These are phyloP conservation scores for Saxidomus purpurata DNA, from an alignment of 1,140 invertebrate genomes.

Conservation along the genomic window DNA sequence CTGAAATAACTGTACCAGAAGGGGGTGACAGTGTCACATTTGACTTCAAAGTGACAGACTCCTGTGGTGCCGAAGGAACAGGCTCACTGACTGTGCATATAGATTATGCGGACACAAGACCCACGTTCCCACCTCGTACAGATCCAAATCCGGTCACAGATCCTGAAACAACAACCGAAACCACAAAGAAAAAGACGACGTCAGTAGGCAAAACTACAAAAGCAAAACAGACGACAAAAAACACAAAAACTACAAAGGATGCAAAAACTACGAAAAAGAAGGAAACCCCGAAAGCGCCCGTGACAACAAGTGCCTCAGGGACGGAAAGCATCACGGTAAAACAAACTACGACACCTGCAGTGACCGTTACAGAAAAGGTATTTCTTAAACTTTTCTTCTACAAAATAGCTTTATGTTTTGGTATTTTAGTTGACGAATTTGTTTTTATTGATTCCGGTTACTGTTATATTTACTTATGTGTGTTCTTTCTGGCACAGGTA, in stretches of 20 bases:
- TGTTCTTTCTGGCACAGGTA: too few species aligned
- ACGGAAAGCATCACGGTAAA: neutral
- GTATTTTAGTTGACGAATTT: too few species aligned
- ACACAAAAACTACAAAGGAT: neutral
- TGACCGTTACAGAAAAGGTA: neutral
- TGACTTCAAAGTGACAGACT: slow-evolving; percentile 51
- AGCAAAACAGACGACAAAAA: neutral
- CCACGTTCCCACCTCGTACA: slow-evolving; percentile 2
- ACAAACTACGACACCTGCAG: neutral
- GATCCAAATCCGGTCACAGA: neutral
- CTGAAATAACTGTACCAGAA: slow-evolving; percentile 33
- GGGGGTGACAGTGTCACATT: neutral
- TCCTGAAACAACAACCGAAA: neutral
- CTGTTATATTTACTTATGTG: too few species aligned
- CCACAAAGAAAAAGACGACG: neutral
- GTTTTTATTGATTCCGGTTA: too few species aligned
- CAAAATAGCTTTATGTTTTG: too few species aligned
- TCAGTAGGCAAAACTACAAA: neutral
- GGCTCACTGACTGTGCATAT: slow-evolving; percentile 19
- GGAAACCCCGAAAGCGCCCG: neutral
- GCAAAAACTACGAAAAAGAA: neutral
- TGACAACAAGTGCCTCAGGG: neutral
- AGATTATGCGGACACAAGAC: neutral
- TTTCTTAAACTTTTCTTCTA: too few species aligned
- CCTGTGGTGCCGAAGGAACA: slow-evolving; percentile 16